Conservation (phyloP, 2,888 invertebrate genomes). For the Carabus problematicus region DNA sequence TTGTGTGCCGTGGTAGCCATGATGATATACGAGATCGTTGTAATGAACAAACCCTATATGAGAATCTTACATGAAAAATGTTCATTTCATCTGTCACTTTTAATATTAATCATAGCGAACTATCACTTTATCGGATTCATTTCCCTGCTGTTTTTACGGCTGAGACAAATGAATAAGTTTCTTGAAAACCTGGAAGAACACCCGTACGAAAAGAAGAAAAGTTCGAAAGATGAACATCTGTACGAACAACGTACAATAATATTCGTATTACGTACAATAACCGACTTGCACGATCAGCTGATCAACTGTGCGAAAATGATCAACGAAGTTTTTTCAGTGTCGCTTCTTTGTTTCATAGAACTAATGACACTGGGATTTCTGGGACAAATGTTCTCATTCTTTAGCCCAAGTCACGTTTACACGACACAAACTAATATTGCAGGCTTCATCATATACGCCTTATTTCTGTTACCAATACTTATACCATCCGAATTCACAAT, state of each 20-base stretch:
- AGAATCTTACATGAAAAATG: slow-evolving; percentile 52
- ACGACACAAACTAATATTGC: slow-evolving; percentile 23
- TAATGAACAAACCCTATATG: slow-evolving; percentile 42
- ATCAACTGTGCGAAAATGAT: slow-evolving; percentile 27
- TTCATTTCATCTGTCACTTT: slow-evolving; percentile 48
- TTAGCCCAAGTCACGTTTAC: slow-evolving; percentile 30
- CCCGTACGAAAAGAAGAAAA: not conserved
- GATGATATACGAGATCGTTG: slow-evolving; percentile 16
- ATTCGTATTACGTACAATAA: slow-evolving; percentile 21
- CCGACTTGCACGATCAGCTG: slow-evolving; percentile 25
- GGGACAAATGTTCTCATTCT: slow-evolving; percentile 35
- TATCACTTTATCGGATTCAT: slow-evolving; percentile 30
- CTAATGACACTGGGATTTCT: slow-evolving; percentile 32
- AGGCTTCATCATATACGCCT: slow-evolving; percentile 21
- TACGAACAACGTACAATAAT: slow-evolving; percentile 27
- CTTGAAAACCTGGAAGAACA: slow-evolving; percentile 29
- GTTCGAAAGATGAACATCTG: slow-evolving; percentile 17
- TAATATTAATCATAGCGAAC: slow-evolving; percentile 33
- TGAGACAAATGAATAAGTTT: slow-evolving; percentile 24
- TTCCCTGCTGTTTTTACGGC: slow-evolving; percentile 18
- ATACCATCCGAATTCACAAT: slow-evolving; percentile 33
- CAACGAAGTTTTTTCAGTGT: slow-evolving; percentile 24
- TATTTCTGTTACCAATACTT: slow-evolving; percentile 26
- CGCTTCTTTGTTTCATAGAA: slow-evolving; percentile 34
- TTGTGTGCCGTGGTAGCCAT: not conserved